Evolutionary conservation across 2,113 vertebrate genomes (phyloP), one percentile per base, ranked within the genome.

Genomic region (Nesogale talazaci): DNA sequence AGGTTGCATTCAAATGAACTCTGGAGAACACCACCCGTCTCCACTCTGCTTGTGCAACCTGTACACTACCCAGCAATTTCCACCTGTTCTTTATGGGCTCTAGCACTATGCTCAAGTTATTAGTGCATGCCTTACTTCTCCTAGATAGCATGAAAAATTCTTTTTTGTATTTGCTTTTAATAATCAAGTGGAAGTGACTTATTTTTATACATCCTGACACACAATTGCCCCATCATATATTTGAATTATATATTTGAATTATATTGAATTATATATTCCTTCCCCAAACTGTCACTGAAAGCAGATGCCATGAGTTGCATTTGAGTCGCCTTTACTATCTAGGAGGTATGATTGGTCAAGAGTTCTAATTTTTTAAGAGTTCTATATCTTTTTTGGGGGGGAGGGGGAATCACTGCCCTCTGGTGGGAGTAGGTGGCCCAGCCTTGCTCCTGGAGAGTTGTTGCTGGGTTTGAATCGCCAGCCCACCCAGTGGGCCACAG

Each of bases 121-220:
- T 69, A 42, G 17, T 70, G 79, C 91, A 88, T 46, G 65, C 8
- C 46, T 70, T 23, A 19, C n/a, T 29, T 86, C 25, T 90, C 86
- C 93, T 38, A 36, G 79, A 88, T 57, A 36, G 86, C 75, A 76
- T 22, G 63, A 69, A 76, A 88, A 75, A 38, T 75, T 93, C 34
- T 46, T 65, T 63, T 80, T 65, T 79, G 56, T 46, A 76, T 65
- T 88, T 89, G 86, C 82, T 86, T 83, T 46, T 4, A 70, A 76
- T 65, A 65, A 46, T 78, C 87, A 56, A 40, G 27, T 46, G 6
- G 23, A 59, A 3, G n/a, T 56, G 46, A 88, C 90, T 88, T 93
- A 92, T 76, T 61, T 83, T 88, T 70, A 40, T 86, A 36, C 10
- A 86, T 29, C 34, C 52, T 56, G 78, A 31, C 34, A 59, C 29